These are phyloP conservation scores for Drosophila niveifrons DNA, from an alignment of 2,888 invertebrate genomes.

Conservation along the genomic window DNA sequence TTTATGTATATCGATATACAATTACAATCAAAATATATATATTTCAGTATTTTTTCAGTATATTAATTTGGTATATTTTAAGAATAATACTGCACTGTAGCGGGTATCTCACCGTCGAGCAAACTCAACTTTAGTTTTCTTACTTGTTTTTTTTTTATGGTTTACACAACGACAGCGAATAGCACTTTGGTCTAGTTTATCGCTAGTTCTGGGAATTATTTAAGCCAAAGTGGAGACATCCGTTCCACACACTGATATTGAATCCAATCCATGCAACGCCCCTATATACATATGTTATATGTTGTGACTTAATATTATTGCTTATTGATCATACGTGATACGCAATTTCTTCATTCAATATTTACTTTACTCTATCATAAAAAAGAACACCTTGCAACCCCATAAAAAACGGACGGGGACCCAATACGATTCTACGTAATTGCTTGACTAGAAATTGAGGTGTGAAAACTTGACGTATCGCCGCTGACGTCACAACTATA, in stretches of 20 bases:
- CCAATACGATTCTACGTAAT: conserved; percentile 7
- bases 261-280: conserved; percentile 30
- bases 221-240: conserved; percentile 46
- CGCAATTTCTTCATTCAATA: conserved; percentile 18
- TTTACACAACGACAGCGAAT: conserved; percentile 7
- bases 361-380: conserved; percentile 31
- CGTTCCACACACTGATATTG: conserved; percentile 59
- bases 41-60: too few species aligned
- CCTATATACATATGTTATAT: conserved; percentile 35
- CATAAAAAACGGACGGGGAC: conserved; percentile 21
- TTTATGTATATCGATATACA: too few species aligned
- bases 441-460: conserved; percentile 20
- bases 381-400: conserved; percentile 50
- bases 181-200: not conserved
- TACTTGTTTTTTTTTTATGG: not conserved
- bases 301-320: not conserved
- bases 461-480: conserved; percentile 40
- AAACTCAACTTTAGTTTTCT: too few species aligned
- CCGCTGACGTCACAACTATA: conserved; percentile 47
- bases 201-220: conserved; percentile 36
- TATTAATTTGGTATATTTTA: too few species aligned
- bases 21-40: too few species aligned
- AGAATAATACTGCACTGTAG: too few species aligned
- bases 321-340: conserved; percentile 29
- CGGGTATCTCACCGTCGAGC: too few species aligned